Conservation (phyloP, 2,113 vertebrate species). For the Peromyscus maniculatus region DNA sequence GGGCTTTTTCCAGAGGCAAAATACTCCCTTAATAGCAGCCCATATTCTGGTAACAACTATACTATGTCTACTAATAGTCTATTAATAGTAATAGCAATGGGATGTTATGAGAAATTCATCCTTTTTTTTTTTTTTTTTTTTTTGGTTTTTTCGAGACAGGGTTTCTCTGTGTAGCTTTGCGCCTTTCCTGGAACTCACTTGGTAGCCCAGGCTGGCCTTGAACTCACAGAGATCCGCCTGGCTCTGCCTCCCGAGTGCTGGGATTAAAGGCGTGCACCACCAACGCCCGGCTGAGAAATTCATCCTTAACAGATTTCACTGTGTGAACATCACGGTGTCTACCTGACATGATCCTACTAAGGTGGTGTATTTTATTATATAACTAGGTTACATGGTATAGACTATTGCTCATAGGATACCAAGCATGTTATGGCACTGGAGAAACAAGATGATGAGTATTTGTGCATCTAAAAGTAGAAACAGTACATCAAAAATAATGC, state of each 20-base stretch:
- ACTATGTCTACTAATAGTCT: background rate
- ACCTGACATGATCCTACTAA: background rate
- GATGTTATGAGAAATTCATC: background rate
- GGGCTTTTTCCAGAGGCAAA: background rate
- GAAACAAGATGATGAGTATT: background rate
- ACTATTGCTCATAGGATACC: background rate
- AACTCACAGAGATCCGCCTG: too few species aligned
- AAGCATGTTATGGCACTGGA: background rate
- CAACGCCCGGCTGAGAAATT: too few species aligned
- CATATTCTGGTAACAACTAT: background rate
- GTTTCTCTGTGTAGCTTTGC: too few species aligned
- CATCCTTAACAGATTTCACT: background rate
- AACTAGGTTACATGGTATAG: background rate
- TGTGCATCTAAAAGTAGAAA: background rate
- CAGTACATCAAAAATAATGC: background rate
- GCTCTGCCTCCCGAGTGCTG: too few species aligned
- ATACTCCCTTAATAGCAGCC: background rate
- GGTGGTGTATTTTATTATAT: background rate
- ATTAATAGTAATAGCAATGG: background rate
- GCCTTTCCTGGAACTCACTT: too few species aligned
- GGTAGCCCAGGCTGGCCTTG: too few species aligned
- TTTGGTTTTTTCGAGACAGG: too few species aligned
- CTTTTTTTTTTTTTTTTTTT: too few species aligned
- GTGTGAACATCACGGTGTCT: too few species aligned
- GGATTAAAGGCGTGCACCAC: too few species aligned